These are phyloP conservation scores for Crenichthys baileyi DNA, from an alignment of 2,797 vertebrate genomes.

Conservation along the genomic window DNA sequence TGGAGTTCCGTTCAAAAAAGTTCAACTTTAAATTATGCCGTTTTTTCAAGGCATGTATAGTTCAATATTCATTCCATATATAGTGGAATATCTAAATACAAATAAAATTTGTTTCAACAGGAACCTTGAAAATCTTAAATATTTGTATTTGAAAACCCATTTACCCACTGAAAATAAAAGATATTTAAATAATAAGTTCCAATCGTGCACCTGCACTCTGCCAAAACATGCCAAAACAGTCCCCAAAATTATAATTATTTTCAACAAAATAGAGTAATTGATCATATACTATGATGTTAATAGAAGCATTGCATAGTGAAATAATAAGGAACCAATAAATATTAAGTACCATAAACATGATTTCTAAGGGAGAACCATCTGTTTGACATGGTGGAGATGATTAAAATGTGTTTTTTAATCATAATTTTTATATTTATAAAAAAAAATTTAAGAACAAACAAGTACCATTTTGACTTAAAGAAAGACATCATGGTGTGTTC, in stretches of 20 bases:
- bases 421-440: too few relatives aligned
- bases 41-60: background rate
- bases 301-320: background rate
- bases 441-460: background rate
- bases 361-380: too few relatives aligned
- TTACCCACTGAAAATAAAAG: too few relatives aligned
- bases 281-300: too few relatives aligned
- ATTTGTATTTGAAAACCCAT: too few relatives aligned
- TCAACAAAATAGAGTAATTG: too few relatives aligned
- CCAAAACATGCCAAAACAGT: background rate
- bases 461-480: background rate
- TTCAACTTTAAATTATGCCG: background rate
- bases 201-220: background rate
- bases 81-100: background rate
- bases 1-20: background rate
- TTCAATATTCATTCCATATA: background rate
- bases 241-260: background rate
- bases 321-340: background rate
- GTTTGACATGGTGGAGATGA: too few relatives aligned
- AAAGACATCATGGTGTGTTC: background rate
- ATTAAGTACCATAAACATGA: too few relatives aligned
- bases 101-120: background rate
- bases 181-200: background rate
- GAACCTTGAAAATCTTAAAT: too few relatives aligned
- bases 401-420: too few relatives aligned